Percentiles rank a stretch among this genome's conserved stretches.
Conservation (phyloP, 2,113 vertebrate species). For the Tichodroma muraria region DNA sequence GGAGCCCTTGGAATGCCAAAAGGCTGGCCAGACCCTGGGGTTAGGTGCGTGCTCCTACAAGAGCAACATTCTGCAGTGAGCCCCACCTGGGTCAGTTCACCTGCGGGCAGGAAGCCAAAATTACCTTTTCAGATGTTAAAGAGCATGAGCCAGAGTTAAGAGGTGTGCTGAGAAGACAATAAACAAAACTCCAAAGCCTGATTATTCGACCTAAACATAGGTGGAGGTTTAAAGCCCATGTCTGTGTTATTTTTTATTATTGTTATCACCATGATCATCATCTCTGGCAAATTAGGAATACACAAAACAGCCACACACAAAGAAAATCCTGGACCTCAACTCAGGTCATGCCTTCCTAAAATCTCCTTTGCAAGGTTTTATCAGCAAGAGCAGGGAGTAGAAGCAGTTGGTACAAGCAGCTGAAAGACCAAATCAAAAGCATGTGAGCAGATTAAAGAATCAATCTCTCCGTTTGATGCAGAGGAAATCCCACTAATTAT, state of each 20-base stretch:
- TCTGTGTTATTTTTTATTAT: background rate
- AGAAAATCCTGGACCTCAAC: slow-evolving; percentile 15
- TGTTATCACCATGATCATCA: background rate
- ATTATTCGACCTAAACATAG: background rate
- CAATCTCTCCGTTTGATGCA: slow-evolving; percentile 51
- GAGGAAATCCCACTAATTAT: slow-evolving; percentile 61
- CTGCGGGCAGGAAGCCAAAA: background rate
- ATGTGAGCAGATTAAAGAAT: slow-evolving; percentile 71
- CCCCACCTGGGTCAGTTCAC: background rate
- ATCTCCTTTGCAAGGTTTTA: slow-evolving; percentile 55
- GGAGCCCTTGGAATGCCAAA: accelerated
- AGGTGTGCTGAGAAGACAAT: background rate
- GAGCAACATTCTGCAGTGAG: background rate
- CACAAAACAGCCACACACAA: background rate
- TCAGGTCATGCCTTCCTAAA: slow-evolving; percentile 42
- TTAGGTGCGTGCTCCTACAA: background rate
- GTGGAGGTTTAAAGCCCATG: accelerated
- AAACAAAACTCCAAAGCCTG: background rate
- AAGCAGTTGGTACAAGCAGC: slow-evolving; percentile 61
- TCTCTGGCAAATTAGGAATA: background rate
- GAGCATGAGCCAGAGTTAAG: background rate
- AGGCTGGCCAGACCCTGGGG: accelerated
- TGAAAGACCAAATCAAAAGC: slow-evolving; percentile 58
- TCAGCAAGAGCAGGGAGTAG: slow-evolving; percentile 15
- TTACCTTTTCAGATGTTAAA: background rate